Conservation (phyloP, 2,113 vertebrate species). For the Cryptoleucopteryx plumbea region DNA sequence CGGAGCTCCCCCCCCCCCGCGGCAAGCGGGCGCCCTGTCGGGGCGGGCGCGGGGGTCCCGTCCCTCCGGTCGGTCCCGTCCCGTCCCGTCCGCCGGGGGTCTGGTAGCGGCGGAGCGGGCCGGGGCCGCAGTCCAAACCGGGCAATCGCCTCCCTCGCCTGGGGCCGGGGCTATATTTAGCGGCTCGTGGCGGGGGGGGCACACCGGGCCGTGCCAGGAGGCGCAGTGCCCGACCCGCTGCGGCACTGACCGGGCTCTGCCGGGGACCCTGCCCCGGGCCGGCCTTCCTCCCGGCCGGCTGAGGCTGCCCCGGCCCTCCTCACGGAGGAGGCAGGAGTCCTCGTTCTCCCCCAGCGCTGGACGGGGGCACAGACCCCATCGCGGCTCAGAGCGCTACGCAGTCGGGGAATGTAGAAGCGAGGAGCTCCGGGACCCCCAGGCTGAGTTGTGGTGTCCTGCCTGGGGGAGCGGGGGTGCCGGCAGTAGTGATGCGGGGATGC, state of each 20-base stretch:
- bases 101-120: too few species aligned
- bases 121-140: too few species aligned
- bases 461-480: fast-evolving
- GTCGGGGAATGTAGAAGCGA: fast-evolving
- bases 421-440: neutral
- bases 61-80: too few species aligned
- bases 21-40: too few species aligned
- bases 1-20: too few species aligned
- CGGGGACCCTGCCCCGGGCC: neutral
- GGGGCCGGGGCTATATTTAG: slow-evolving; percentile 53
- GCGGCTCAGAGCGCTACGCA: neutral
- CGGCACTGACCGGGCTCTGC: neutral
- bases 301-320: neutral
- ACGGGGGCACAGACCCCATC: neutral
- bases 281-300: neutral
- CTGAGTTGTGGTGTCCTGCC: neutral
- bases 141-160: too few species aligned
- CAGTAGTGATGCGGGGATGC: neutral
- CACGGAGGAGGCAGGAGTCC: too few species aligned
- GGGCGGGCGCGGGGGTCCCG: too few species aligned
- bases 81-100: too few species aligned
- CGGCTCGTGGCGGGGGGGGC: neutral
- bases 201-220: neutral
- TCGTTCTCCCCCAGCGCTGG: neutral
- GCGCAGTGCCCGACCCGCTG: neutral